Percentiles rank a stretch among this genome's conserved stretches.
Evolutionary conservation across 1,140 invertebrate genomes (phyloP).

Genomic region (Chironomus striatipennis): DNA sequence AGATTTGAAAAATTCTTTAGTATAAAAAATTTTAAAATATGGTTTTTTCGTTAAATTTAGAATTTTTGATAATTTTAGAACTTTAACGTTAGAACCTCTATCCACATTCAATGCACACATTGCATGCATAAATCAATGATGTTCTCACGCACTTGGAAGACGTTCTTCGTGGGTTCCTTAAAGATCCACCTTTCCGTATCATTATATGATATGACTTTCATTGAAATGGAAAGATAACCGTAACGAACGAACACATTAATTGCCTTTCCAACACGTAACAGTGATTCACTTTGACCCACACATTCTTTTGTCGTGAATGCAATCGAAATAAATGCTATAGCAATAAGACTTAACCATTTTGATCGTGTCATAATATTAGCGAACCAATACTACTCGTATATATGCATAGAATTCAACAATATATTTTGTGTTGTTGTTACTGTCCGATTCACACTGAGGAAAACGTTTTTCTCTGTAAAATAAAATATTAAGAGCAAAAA

Average conservation of each 20-base stretch:
- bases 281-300: conserved; percentile 41
- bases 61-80: not conserved
- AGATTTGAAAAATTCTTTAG: not conserved
- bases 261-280: conserved; percentile 57
- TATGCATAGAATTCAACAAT: not conserved
- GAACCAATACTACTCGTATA: not conserved
- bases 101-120: too few species aligned
- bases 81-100: not conserved
- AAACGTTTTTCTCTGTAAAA: not conserved
- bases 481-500: not conserved
- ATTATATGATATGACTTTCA: conserved; percentile 73
- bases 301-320: conserved; percentile 16
- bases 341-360: not conserved
- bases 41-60: not conserved
- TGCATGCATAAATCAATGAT: not conserved
- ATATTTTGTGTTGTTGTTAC: not conserved
- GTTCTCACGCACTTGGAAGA: conserved; percentile 47
- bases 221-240: conserved; percentile 72
- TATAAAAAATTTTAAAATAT: not conserved
- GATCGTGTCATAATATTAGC: conserved; percentile 1
- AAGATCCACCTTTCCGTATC: conserved; percentile 74
- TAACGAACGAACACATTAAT: conserved; percentile 64
- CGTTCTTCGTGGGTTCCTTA: conserved; percentile 68
- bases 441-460: not conserved
- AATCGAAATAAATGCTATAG: not conserved